phyloP scores from a whole-genome alignment of 2,113 vertebrate species.

The Mustela nigripes region DNA sequence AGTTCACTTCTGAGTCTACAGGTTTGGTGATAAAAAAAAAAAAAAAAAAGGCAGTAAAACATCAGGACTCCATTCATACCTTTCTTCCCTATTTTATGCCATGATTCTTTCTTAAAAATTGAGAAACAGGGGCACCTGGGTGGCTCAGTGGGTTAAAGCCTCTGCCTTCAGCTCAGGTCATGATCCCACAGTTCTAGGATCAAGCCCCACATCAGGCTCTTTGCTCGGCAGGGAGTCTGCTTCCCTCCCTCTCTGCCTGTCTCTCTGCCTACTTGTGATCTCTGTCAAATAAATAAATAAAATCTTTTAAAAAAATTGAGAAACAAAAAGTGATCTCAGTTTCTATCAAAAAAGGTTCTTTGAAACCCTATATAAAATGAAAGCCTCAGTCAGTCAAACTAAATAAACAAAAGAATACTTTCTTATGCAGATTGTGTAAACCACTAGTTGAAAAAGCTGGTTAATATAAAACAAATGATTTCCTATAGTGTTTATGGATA shows the following conservation, averaged over 20 bases:
- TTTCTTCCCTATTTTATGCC: background rate
- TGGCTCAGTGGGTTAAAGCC: too few species aligned
- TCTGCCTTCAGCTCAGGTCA: too few species aligned
- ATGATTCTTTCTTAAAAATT: too few species aligned
- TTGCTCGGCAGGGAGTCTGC: too few species aligned
- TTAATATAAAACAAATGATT: background rate
- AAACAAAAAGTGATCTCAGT: background rate
- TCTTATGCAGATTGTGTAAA: accelerated
- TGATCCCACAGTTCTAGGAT: too few species aligned
- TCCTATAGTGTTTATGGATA: background rate
- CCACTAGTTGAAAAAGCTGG: background rate
- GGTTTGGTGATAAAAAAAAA: background rate
- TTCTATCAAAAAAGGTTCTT: background rate
- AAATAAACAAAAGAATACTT: too few species aligned
- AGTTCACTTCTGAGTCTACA: constrained; percentile 84
- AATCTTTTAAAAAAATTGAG: background rate
- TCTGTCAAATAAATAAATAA: too few species aligned
- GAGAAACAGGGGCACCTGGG: too few species aligned
- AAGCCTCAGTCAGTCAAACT: too few species aligned
- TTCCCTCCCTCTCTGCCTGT: too few species aligned
- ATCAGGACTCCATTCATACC: background rate
- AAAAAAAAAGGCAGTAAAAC: background rate
- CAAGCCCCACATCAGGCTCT: too few species aligned
- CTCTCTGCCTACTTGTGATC: too few species aligned
- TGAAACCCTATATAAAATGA: background rate